A percentile compares a stretch with the other conserved stretches of the same genome.
These are phyloP conservation scores for Synanceia verrucosa DNA, from an alignment of 2,797 vertebrate genomes.

Conservation along the genomic window DNA sequence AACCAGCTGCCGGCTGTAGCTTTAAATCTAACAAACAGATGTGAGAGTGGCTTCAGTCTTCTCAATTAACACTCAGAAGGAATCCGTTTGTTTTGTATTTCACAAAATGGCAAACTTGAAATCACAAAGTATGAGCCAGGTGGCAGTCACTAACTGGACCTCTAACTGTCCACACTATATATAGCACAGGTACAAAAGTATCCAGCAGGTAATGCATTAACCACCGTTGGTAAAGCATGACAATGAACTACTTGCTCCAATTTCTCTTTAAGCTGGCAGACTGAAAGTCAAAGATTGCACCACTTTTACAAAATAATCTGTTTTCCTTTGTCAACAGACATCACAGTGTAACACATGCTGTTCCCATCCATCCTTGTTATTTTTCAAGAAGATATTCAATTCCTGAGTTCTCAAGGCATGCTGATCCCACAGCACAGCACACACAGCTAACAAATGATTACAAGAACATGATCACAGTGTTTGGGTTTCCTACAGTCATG, in stretches of 20 bases:
- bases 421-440: constrained; percentile 42
- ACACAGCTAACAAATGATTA: constrained; percentile 60
- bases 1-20: background rate
- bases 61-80: background rate
- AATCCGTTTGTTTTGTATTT: too few relatives aligned
- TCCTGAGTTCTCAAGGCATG: constrained; percentile 29
- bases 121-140: background rate
- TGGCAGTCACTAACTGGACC: background rate
- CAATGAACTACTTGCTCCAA: background rate
- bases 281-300: background rate
- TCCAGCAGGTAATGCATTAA: constrained; percentile 7
- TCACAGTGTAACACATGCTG: constrained; percentile 13
- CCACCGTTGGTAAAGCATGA: background rate
- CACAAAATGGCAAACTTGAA: background rate
- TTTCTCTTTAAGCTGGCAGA: constrained; percentile 5
- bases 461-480: constrained; percentile 60
- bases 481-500: constrained; percentile 60
- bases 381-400: constrained; percentile 26
- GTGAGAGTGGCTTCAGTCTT: background rate
- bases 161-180: background rate
- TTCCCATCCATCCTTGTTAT: constrained; percentile 30
- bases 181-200: background rate
- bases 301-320: background rate
- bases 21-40: background rate
- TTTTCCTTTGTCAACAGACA: background rate